Evolutionary conservation across 2,888 invertebrate species (phyloP).

Genomic region (Lithophane ornitopus): DNA sequence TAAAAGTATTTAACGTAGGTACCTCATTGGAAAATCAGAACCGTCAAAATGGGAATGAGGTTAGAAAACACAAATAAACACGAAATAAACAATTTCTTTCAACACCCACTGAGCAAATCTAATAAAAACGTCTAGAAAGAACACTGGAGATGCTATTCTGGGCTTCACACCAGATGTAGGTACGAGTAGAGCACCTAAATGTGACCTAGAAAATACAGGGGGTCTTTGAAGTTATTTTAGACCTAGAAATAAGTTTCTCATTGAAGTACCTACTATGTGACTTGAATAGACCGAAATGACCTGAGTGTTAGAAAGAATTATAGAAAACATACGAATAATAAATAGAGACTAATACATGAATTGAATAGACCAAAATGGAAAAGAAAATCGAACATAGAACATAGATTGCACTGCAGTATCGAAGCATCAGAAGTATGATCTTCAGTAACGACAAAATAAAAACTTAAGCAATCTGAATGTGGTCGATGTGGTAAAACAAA

Average conservation of each 20-base stretch:
- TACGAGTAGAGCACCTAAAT: conserved; percentile 46
- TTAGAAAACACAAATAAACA: neutral
- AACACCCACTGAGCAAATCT: conserved; percentile 29
- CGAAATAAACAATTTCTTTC: conserved; percentile 28
- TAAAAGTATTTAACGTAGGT: neutral
- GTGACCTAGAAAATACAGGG: conserved; percentile 54
- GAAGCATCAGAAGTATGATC: neutral
- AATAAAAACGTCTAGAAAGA: conserved; percentile 39
- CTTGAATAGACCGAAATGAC: neutral
- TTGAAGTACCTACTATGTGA: neutral
- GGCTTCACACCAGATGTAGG: conserved; percentile 41
- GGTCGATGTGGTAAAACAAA: conserved; percentile 9
- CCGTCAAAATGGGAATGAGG: neutral
- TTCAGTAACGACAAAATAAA: conserved; percentile 22
- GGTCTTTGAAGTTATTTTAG: conserved; percentile 50
- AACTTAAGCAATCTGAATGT: neutral
- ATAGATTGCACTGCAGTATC: neutral
- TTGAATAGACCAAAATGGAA: neutral
- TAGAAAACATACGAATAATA: neutral
- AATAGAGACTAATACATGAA: neutral
- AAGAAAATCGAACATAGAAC: neutral
- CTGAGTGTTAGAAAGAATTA: neutral
- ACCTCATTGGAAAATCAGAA: neutral
- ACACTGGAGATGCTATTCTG: conserved; percentile 46
- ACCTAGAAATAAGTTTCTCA: neutral